phyloP scores from a whole-genome alignment of 2,888 invertebrate species.

The Thumatha senex region DNA sequence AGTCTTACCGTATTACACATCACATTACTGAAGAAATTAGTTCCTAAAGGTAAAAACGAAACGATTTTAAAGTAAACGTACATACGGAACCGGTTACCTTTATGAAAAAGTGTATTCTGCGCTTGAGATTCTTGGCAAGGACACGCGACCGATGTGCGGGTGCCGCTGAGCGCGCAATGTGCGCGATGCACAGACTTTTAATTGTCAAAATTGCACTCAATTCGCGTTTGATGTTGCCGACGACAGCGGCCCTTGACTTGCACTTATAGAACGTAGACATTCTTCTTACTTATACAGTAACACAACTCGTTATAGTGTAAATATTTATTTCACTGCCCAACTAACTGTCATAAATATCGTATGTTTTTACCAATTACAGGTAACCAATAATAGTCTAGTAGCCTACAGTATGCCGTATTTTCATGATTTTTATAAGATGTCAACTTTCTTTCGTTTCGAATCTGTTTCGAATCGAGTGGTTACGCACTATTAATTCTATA shows the following conservation, averaged over 20 bases:
- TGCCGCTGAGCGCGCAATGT: conserved; percentile 52
- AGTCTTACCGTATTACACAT: conserved; percentile 19
- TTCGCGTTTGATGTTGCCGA: conserved; percentile 67
- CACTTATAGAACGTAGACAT: conserved; percentile 11
- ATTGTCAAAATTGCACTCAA: conserved; percentile 77
- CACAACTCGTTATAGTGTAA: background rate
- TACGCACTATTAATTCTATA: too few species aligned
- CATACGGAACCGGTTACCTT: conserved; percentile 65
- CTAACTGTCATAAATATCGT: background rate
- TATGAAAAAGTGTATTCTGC: conserved; percentile 54
- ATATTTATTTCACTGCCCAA: background rate
- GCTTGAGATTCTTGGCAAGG: conserved; percentile 76
- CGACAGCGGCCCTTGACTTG: conserved; percentile 13
- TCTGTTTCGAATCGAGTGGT: too few species aligned
- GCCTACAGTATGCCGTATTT: too few species aligned
- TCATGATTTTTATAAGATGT: too few species aligned
- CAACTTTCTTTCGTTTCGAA: too few species aligned
- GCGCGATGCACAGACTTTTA: conserved; percentile 75
- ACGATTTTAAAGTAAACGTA: conserved; percentile 33
- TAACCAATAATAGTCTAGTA: too few species aligned
- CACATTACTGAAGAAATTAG: conserved; percentile 36
- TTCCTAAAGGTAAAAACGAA: conserved; percentile 21
- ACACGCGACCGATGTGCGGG: conserved; percentile 45
- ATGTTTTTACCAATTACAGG: background rate
- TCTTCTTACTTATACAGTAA: conserved; percentile 1